Evolutionary conservation across 2,797 vertebrate species (phyloP), one percentile per base, ranked within the genome.

Genomic region (Echeneis naucrates): DNA sequence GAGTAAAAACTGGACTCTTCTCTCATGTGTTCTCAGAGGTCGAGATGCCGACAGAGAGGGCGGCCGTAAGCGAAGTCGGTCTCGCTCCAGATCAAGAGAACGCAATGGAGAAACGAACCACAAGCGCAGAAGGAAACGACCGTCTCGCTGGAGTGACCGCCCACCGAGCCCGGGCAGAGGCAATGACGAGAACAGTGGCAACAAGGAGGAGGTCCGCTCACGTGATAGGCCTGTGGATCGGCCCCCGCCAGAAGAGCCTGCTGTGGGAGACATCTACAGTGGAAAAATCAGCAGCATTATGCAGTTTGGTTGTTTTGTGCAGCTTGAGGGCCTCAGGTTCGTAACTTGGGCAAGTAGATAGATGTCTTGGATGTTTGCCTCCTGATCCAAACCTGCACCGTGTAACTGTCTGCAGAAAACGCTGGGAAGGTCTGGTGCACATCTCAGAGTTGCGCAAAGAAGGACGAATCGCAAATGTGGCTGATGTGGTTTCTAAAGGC

Each of bases 271-370:
- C 86, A 95, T 98, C 74, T 98, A 97, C 85, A 95, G 95, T 0
- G 97, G 97, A 88, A 98, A 98, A 87, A 94, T 97, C 68, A 97
- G 96, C 5, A 98, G 97, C 52, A 96, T 98, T n/a, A 97, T 98
- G 97, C 97, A 98, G 78, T 98, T 98, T 61, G 97, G 97, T 3
- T 98, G 97, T 82, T 98, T 98, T 26, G 97, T 98, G 66, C 97
- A 98, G 91, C 92, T 98, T 10, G 97, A 98, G 58, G 97, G 97
- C 9, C 90, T 98, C 1, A 95, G 96, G 97, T 98, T 90, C 42
- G 89, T 77, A 8, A 14, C 30, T 30, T 30, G 3, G 12, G 1
- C 2, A 11, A 16, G 12, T 1, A 0, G 40, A 30, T 3, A 3
- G 6, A 3, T 44, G 17, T 44, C 0, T 5, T 6, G 1, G 0